Evolutionary conservation across 2,888 invertebrate genomes (phyloP).

Genomic region (Scotopteryx bipunctaria): DNA sequence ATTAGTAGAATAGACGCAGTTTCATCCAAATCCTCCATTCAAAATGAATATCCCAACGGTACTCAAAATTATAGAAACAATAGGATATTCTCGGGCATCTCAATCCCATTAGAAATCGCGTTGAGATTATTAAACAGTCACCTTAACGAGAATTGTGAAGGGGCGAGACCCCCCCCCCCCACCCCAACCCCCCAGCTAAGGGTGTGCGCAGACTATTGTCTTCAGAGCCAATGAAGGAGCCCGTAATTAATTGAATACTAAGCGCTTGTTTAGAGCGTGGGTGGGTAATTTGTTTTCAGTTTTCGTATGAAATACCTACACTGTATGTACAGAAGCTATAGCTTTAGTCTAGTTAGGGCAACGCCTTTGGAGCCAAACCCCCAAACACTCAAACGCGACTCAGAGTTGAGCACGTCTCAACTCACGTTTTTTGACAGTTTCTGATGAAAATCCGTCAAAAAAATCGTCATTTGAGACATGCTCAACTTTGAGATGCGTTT

Average conservation of each 20-base stretch:
- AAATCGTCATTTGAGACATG: no score
- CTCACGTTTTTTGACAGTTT: no score
- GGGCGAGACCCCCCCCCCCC: constrained; percentile 23
- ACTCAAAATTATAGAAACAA: constrained; percentile 20
- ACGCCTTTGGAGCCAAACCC: no score
- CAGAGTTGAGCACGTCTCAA: no score
- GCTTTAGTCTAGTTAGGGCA: no score
- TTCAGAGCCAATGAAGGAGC: constrained; percentile 16
- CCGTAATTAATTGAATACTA: constrained; percentile 21
- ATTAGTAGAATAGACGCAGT: no score
- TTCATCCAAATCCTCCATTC: neutral
- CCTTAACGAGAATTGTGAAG: constrained; percentile 64
- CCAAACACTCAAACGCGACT: no score
- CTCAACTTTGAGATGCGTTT: no score
- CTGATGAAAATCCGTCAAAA: no score
- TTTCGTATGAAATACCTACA: neutral
- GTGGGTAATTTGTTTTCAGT: constrained; percentile 1
- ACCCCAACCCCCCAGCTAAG: neutral
- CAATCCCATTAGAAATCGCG: constrained; percentile 72
- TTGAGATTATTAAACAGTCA: constrained; percentile 76
- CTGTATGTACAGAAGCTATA: no score
- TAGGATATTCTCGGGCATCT: constrained; percentile 35
- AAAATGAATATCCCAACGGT: constrained; percentile 10
- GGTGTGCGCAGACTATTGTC: constrained; percentile 12
- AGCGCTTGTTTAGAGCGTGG: constrained; percentile 11